Evolutionary conservation across 2,888 invertebrate genomes (phyloP), one percentile per base, ranked within the genome.

Genomic region (Agonopterix arenella): DNA sequence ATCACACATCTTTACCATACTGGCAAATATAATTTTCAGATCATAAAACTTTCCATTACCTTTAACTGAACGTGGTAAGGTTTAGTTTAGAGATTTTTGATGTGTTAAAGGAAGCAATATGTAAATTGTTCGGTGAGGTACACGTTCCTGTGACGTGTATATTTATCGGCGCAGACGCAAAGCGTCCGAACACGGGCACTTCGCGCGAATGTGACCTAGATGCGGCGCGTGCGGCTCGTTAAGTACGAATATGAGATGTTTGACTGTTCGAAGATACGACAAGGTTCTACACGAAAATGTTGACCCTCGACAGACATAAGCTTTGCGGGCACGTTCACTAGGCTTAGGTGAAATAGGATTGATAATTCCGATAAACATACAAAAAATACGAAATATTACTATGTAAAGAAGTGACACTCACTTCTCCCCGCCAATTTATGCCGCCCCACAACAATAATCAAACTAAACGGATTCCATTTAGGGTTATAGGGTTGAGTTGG

Each of bases 171-270:
- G 81, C 73, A 62, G 68, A 79, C 76, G 79, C 81, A 76, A 67
- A 70, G 73, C 77, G 76, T 78, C 74, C 74, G 71, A 74, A 82
- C 80, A 78, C 70, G 70, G 76, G 73, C 71, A 70, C 70, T 76
- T 75, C 73, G 75, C 80, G 81, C 80, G 79, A 83, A 76, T 85
- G 84, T 85, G 84, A 84, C 84, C 84, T 64, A 84, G 62, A 80
- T 83, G 76, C 60, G 50, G 51, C 52, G 57, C 50, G 66, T 71
- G 61, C 76, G 55, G 73, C 7, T 52, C 61, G 37, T 10, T 28
- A 59, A 51, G 16, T 69, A 54, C 64, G 72, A 76, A 68, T 62
- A 38, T 43, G 13, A 43, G 11, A 43, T 40, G n/a, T 40, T 40
- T 40, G 40, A 28, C 28, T 28, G 28, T 5, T 28, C 7, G 28